Percentiles rank a stretch among this genome's conserved stretches.
Evolutionary conservation across 2,113 vertebrate genomes (phyloP).

Genomic region (Actinemys pallida): DNA sequence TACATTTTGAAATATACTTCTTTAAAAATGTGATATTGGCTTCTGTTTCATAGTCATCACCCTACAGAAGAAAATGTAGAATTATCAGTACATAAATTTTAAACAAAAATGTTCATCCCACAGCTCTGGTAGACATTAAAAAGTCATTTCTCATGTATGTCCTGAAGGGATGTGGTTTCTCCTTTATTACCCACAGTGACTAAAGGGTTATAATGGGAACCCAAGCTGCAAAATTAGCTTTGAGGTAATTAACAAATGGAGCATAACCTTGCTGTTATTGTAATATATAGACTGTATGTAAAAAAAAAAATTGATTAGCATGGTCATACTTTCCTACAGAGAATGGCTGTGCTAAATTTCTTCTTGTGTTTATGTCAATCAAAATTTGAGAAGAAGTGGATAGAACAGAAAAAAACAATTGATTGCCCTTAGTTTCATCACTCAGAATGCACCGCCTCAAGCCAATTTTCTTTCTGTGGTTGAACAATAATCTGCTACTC

Average conservation of each 20-base stretch:
- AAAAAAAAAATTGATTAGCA: neutral
- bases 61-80: neutral
- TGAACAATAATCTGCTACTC: neutral
- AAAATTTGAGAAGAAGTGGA: conserved; percentile 1
- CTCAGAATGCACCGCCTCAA: neutral
- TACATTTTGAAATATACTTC: neutral
- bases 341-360: neutral
- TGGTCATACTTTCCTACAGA: neutral
- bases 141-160: neutral
- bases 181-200: neutral
- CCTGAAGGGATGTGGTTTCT: neutral
- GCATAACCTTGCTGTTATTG: neutral
- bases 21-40: neutral
- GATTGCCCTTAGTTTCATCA: neutral
- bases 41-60: neutral
- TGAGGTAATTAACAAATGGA: conserved; percentile 17
- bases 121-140: neutral
- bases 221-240: neutral
- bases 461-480: neutral
- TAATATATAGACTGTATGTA: neutral
- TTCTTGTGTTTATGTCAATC: neutral
- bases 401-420: neutral
- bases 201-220: neutral
- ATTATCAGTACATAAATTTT: neutral
- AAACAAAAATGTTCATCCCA: neutral